phyloP scores from a whole-genome alignment of 1,140 invertebrate genomes.

The Eciton burchellii region DNA sequence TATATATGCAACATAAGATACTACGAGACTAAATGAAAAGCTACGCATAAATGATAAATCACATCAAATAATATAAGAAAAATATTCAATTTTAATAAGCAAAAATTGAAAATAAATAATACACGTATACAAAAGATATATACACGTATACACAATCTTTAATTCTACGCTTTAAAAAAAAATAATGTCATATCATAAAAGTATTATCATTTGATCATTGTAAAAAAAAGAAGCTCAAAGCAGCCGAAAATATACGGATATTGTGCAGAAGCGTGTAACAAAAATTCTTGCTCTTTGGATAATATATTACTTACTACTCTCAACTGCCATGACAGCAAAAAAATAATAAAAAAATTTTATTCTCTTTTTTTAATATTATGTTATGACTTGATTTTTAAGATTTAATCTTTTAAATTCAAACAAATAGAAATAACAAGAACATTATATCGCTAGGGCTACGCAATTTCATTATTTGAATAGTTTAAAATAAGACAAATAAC shows the following conservation, averaged over 20 bases:
- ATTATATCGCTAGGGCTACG: slow-evolving; percentile 37
- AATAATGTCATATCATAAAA: too few relatives aligned
- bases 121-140: not conserved
- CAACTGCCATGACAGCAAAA: slow-evolving; percentile 81
- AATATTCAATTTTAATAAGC: slow-evolving; percentile 25
- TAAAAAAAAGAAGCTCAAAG: slow-evolving; percentile 50
- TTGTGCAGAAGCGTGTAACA: slow-evolving; percentile 43
- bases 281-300: slow-evolving; percentile 21
- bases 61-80: not conserved
- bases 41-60: not conserved
- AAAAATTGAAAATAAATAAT: slow-evolving; percentile 11
- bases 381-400: too few relatives aligned
- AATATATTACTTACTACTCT: slow-evolving; percentile 82
- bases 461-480: not conserved
- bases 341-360: slow-evolving; percentile 73
- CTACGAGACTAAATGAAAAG: slow-evolving; percentile 17
- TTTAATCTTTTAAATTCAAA: slow-evolving; percentile 18
- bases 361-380: slow-evolving; percentile 51
- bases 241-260: slow-evolving; percentile 33
- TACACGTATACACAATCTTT: not conserved
- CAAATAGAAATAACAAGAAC: slow-evolving; percentile 30
- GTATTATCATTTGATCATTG: slow-evolving; percentile 7
- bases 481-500: too few relatives aligned
- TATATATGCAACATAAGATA: slow-evolving; percentile 36
- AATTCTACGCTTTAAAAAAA: slow-evolving; percentile 28